These are phyloP conservation scores for Hippasteria phrygiana DNA, from an alignment of 53 echinoderm and acorn worm genomes.

Conservation along the genomic window DNA sequence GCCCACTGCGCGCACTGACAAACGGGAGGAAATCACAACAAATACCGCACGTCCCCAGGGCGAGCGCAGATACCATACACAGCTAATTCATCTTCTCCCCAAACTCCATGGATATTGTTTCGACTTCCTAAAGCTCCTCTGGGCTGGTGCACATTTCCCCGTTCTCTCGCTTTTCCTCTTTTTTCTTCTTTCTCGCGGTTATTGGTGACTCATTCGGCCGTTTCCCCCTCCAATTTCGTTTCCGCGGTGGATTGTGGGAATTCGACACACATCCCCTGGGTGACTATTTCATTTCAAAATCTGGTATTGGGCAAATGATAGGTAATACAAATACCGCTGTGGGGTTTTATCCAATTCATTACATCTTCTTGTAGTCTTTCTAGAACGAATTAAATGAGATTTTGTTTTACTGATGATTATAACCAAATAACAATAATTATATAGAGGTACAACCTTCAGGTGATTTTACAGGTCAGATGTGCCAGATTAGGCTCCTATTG, in stretches of 20 bases:
- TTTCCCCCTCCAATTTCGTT: neutral
- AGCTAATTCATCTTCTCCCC: constrained; percentile 39
- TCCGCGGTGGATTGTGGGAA: neutral
- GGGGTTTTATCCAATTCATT: no score
- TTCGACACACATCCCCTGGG: constrained; percentile 7
- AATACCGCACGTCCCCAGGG: constrained; percentile 24
- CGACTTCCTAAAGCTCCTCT: constrained; percentile 37
- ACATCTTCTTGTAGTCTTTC: no score
- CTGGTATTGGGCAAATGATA: neutral
- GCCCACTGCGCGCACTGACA: neutral
- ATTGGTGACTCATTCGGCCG: constrained; percentile 10
- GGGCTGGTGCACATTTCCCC: constrained; percentile 28
- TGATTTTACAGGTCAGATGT: neutral
- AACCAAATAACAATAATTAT: neutral
- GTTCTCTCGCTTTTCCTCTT: neutral
- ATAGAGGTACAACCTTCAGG: neutral
- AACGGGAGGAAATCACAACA: constrained; percentile 24
- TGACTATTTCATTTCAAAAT: constrained; percentile 38
- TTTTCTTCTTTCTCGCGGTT: neutral
- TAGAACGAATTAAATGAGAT: no score
- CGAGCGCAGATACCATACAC: neutral
- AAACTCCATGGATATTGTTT: constrained; percentile 59
- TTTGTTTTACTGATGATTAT: no score
- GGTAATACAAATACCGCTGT: neutral
- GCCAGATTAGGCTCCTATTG: neutral